Conservation (phyloP, 2,888 invertebrate species). For the Heliconius ismenius region DNA sequence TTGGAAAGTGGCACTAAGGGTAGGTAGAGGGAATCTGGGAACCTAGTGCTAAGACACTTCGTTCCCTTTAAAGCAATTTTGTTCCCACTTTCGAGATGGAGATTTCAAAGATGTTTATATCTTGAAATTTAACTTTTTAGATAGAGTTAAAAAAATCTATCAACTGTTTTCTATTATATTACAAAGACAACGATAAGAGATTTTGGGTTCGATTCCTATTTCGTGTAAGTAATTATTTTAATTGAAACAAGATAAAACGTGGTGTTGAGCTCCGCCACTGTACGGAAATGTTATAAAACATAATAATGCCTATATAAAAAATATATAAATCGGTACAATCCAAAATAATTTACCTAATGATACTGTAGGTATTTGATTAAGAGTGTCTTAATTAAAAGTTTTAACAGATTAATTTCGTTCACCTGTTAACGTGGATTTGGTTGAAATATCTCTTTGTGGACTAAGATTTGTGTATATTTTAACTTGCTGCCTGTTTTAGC, state of each 20-base stretch:
- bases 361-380: neutral
- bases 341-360: neutral
- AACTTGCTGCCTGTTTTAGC: neutral
- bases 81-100: too few species aligned
- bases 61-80: too few species aligned
- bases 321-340: neutral
- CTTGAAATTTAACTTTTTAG: too few species aligned
- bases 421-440: slow-evolving; percentile 15
- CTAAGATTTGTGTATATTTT: neutral
- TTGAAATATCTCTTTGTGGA: slow-evolving; percentile 3
- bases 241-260: neutral
- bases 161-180: too few species aligned
- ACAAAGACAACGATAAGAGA: too few species aligned
- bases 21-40: too few species aligned
- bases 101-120: too few species aligned
- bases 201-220: neutral
- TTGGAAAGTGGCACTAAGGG: neutral
- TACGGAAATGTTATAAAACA: too few species aligned
- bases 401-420: slow-evolving; percentile 15
- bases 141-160: too few species aligned
- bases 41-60: too few species aligned
- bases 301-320: neutral
- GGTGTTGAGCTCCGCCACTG: too few species aligned
- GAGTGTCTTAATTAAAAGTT: slow-evolving; percentile 23
- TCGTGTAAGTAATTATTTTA: neutral